Percentiles rank a stretch among this genome's conserved stretches.
Evolutionary conservation across 30 jellyfish, hydroid and myxozoan species (phyloP).

Genomic region (Morbakka virulenta): DNA sequence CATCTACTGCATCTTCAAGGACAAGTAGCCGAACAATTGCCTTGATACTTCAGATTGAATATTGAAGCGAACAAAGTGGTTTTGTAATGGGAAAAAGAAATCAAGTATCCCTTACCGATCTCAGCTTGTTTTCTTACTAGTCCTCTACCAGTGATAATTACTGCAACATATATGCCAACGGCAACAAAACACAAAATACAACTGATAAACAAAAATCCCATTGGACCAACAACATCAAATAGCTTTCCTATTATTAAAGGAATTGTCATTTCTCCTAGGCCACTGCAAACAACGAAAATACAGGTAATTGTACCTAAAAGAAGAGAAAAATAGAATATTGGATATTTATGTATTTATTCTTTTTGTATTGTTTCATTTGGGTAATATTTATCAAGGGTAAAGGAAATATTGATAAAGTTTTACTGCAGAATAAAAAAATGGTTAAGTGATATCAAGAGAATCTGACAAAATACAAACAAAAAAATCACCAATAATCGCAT

Average conservation of each 20-base stretch:
- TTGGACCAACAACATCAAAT: conserved; percentile 94
- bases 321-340: neutral
- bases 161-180: conserved; percentile 87
- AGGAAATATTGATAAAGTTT: too few species aligned
- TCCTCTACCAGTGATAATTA: conserved; percentile 83
- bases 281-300: conserved; percentile 93
- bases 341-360: neutral
- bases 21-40: too few species aligned
- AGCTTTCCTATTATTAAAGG: conserved; percentile 92
- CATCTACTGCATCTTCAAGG: too few species aligned
- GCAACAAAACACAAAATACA: conserved; percentile 88
- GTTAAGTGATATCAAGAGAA: too few species aligned
- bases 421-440: too few species aligned
- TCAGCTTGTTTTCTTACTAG: conserved; percentile 38
- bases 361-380: too few species aligned
- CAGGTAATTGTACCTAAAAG: conserved; percentile 90
- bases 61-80: too few species aligned
- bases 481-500: too few species aligned
- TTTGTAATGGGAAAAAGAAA: too few species aligned
- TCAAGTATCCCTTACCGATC: conserved; percentile 24
- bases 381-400: too few species aligned
- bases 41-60: too few species aligned
- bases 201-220: conserved; percentile 84
- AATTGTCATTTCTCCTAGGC: conserved; percentile 96
- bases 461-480: too few species aligned